Percentiles rank a stretch among this genome's conserved stretches.
These are phyloP conservation scores for Chloropsis hardwickii DNA, from an alignment of 2,113 vertebrate genomes.

Conservation along the genomic window DNA sequence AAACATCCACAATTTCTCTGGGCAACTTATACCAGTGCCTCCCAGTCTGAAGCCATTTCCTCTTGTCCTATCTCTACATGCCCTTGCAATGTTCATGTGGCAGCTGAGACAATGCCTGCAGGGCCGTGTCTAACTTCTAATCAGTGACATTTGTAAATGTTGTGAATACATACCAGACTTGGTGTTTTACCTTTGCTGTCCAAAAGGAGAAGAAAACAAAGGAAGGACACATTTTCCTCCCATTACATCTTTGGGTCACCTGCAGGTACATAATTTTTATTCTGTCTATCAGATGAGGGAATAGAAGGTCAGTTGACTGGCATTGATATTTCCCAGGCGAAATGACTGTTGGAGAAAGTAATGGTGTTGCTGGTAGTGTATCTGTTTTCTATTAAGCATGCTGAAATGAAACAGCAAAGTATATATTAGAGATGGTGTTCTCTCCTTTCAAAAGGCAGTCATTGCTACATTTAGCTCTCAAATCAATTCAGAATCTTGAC, in stretches of 20 bases:
- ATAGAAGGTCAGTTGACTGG: background rate
- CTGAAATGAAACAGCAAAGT: constrained; percentile 31
- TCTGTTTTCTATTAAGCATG: constrained; percentile 49
- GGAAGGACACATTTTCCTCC: background rate
- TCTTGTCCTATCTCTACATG: background rate
- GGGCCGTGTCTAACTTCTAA: background rate
- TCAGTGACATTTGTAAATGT: background rate
- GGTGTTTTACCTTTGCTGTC: background rate
- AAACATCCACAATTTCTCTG: background rate
- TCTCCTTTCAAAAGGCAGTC: constrained; percentile 1
- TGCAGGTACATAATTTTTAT: background rate
- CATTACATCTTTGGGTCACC: background rate
- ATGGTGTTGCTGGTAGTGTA: background rate
- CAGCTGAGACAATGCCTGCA: background rate
- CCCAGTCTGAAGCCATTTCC: background rate
- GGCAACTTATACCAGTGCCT: background rate
- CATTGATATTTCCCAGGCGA: constrained; percentile 3
- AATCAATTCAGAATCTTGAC: constrained; percentile 39
- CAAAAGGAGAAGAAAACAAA: background rate
- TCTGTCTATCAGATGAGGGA: background rate
- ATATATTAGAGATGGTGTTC: background rate
- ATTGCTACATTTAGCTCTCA: constrained; percentile 40
- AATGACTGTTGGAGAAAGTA: background rate
- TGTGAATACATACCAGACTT: background rate
- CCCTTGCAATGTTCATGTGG: background rate